These are phyloP conservation scores for Keiferia lycopersicella DNA, from an alignment of 2,888 invertebrate genomes.

Conservation along the genomic window DNA sequence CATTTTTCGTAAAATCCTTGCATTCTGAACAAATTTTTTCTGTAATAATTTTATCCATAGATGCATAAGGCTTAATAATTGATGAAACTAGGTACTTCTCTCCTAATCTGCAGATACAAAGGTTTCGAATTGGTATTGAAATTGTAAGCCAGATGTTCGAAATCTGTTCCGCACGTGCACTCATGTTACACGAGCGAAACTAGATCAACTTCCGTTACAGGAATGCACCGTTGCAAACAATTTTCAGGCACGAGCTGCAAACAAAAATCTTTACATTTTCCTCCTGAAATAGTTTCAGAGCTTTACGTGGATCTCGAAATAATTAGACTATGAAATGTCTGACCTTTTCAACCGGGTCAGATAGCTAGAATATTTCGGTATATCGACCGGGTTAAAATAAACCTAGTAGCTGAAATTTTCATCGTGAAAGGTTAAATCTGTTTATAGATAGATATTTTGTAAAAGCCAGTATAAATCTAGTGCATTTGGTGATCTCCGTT, in stretches of 20 bases:
- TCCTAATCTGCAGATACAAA: no score
- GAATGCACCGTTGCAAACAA: background rate
- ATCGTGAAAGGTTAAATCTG: background rate
- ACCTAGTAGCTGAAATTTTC: background rate
- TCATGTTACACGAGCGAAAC: background rate
- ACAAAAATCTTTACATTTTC: background rate
- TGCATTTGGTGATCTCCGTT: no score
- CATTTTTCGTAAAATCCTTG: no score
- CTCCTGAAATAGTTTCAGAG: background rate
- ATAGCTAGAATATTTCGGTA: background rate
- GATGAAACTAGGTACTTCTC: no score
- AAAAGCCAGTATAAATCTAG: no score
- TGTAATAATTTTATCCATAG: no score
- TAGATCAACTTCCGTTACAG: background rate
- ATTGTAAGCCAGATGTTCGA: no score
- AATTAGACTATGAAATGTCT: background rate
- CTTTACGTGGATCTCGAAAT: background rate
- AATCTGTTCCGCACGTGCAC: no score
- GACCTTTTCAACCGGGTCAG: conserved; percentile 1
- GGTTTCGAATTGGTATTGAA: no score
- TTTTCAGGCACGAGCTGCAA: background rate
- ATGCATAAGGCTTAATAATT: no score
- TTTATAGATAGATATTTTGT: no score
- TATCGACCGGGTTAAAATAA: background rate
- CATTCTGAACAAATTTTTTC: no score